A percentile compares a stretch with the other conserved stretches of the same genome.
Evolutionary conservation across 1,140 invertebrate genomes (phyloP).

Genomic region (Rhopalosiphum padi): DNA sequence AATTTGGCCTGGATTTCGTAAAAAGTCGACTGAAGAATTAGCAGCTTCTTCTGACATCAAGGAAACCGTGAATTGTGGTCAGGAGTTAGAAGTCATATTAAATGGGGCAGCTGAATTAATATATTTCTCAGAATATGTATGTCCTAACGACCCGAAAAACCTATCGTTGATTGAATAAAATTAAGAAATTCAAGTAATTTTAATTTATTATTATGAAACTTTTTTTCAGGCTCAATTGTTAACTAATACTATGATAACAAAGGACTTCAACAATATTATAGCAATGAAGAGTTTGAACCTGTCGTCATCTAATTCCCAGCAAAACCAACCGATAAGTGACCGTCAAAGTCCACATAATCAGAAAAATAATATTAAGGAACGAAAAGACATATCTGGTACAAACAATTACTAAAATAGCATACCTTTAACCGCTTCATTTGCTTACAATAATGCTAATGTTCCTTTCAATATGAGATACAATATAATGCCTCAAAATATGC

Average conservation of each 20-base stretch:
- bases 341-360: background rate
- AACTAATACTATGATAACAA: background rate
- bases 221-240: conserved; percentile 21
- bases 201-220: background rate
- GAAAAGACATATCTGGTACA: background rate
- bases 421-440: background rate
- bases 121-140: too few species aligned
- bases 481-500: background rate
- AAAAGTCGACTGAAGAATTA: too few species aligned
- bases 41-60: too few species aligned
- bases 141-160: too few species aligned
- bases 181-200: too few species aligned
- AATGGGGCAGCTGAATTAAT: too few species aligned
- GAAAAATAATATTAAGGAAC: background rate
- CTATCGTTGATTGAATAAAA: too few species aligned
- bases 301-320: background rate
- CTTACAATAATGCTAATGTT: background rate
- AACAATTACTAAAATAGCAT: conserved; percentile 26
- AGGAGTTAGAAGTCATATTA: too few species aligned
- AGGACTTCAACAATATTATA: background rate
- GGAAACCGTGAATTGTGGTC: too few species aligned
- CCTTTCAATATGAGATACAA: background rate
- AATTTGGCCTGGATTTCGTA: too few species aligned
- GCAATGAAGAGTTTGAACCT: background rate
- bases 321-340: background rate